These are phyloP conservation scores for Moxostoma hubbsi DNA, from an alignment of 2,797 vertebrate species.

Conservation along the genomic window DNA sequence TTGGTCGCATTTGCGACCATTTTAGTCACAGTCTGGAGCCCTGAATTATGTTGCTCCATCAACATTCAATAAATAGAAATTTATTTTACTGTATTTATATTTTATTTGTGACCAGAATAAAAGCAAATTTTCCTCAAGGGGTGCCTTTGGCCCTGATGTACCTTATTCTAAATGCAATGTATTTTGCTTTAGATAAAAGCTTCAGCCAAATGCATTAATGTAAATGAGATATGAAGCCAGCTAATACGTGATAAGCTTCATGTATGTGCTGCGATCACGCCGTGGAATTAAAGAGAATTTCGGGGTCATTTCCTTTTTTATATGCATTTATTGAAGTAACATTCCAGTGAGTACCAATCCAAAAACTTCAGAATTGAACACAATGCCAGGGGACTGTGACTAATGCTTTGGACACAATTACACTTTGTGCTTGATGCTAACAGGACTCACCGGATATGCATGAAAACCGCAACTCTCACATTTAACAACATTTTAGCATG, in stretches of 20 bases:
- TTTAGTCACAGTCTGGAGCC: no score
- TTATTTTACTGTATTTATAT: no score
- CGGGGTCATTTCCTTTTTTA: conserved; percentile 1
- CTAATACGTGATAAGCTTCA: neutral
- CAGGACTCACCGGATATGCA: conserved; percentile 27
- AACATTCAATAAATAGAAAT: no score
- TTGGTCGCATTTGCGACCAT: no score
- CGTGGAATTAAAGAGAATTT: neutral
- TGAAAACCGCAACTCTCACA: conserved; percentile 26
- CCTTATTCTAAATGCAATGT: no score
- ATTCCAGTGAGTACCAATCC: neutral
- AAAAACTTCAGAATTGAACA: neutral
- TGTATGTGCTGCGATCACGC: neutral
- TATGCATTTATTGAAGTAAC: conserved; percentile 20
- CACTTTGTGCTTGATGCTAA: conserved; percentile 36
- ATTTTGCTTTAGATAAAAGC: no score
- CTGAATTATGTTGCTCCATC: no score
- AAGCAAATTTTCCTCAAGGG: no score
- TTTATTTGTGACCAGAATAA: no score
- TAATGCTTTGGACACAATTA: conserved; percentile 45
- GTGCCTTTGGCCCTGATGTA: no score
- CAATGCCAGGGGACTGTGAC: conserved; percentile 22
- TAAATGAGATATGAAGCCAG: conserved; percentile 5
- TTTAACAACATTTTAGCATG: conserved; percentile 27
- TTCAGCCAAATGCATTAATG: conserved; percentile 1